Evolutionary conservation across 2,888 invertebrate genomes (phyloP).

Genomic region (Heliconius aoede): DNA sequence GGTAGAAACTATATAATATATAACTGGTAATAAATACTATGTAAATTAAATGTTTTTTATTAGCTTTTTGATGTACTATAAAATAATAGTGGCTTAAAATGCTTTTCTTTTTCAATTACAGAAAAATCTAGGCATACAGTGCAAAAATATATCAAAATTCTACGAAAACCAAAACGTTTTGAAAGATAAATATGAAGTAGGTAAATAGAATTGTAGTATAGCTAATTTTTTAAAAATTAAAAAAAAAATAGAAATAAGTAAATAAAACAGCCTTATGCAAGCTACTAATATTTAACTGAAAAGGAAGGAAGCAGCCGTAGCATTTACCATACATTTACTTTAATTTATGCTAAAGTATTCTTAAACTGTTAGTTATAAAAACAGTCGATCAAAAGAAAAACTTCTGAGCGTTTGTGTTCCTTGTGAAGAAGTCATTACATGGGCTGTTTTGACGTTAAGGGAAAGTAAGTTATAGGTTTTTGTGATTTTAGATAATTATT

Average conservation of each 20-base stretch:
- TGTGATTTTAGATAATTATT: neutral
- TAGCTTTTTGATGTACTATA: too few species aligned
- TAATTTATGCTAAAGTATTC: slow-evolving; percentile 20
- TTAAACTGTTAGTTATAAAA: slow-evolving; percentile 19
- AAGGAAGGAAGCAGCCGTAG: slow-evolving; percentile 4
- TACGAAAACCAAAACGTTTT: too few species aligned
- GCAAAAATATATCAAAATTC: too few species aligned
- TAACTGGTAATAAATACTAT: neutral
- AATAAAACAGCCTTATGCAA: neutral
- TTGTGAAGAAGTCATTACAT: slow-evolving; percentile 16
- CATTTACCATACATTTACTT: slow-evolving; percentile 10
- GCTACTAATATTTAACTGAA: neutral
- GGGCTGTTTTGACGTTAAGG: neutral
- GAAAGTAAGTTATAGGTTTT: neutral
- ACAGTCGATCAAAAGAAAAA: slow-evolving; percentile 24
- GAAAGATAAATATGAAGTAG: too few species aligned
- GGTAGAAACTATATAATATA: neutral
- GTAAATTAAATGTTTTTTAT: neutral
- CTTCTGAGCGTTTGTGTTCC: neutral
- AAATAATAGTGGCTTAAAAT: too few species aligned
- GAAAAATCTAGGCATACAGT: too few species aligned
- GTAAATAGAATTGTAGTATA: too few species aligned
- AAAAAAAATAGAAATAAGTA: neutral
- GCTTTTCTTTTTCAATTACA: too few species aligned
- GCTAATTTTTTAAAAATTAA: too few species aligned